Percentiles rank a stretch among this genome's conserved stretches.
Conservation (phyloP, 2,113 vertebrate genomes). For the Tricholaema leucomelas region DNA sequence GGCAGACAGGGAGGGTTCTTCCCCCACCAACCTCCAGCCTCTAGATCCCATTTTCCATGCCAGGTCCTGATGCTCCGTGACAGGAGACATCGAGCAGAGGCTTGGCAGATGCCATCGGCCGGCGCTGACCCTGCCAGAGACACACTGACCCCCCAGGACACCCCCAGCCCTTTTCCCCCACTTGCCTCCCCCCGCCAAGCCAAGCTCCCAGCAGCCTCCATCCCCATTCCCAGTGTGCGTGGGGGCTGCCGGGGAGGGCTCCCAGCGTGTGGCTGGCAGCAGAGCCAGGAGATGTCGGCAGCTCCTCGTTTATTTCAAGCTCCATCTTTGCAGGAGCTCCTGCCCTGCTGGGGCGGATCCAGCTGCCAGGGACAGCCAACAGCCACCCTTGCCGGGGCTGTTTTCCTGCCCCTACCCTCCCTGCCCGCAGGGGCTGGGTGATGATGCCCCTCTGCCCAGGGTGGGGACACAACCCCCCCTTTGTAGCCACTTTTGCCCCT, state of each 20-base stretch:
- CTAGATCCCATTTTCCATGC: neutral
- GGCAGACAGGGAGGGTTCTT: neutral
- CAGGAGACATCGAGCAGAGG: neutral
- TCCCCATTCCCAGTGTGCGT: neutral
- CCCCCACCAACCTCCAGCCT: neutral
- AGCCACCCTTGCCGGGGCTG: neutral
- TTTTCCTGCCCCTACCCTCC: neutral
- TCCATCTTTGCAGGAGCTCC: neutral
- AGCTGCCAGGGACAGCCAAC: neutral
- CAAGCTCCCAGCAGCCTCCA: neutral
- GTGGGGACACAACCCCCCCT: neutral
- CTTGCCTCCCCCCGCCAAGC: neutral
- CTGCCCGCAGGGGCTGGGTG: neutral
- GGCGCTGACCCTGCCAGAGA: neutral
- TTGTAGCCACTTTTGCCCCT: neutral
- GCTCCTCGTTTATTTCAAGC: slow-evolving; percentile 37
- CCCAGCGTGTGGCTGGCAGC: neutral
- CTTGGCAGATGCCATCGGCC: neutral
- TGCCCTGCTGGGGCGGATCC: neutral
- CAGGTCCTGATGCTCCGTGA: neutral
- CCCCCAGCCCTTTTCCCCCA: neutral
- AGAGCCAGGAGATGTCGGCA: neutral
- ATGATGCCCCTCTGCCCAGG: neutral
- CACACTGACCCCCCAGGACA: neutral
- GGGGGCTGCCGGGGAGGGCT: neutral